Base-by-base conservation (phyloP, 1,140 invertebrate species). In the Ptiloglossa arizonensis region DNA sequence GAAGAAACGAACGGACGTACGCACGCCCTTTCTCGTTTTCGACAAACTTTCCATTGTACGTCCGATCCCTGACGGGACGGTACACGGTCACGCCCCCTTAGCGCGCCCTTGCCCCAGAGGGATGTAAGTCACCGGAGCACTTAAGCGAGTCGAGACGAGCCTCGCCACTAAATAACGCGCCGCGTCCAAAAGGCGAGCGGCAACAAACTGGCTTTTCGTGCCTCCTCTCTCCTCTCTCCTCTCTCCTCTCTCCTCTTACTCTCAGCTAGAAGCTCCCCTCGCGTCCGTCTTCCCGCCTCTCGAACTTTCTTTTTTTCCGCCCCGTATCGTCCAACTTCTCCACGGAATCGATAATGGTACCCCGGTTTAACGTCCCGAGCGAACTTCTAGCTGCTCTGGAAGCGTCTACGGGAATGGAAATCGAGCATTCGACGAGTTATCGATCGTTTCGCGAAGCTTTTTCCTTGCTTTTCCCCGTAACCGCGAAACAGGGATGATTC, bases 41-140 rank as follows among this genome's bases (percentile, higher is more conserved):
- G 35, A 54, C 64, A 32, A 80, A 80, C 62, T 64, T 80, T 73
- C 67, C 81, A 76, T 75, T 71, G 56, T 48, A 50, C n/a, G 60
- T 50, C 32, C 64, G 73, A 76, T 59, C 79, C 52, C 71, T 54
- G 84, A 81, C 63, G 81, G 78, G 76, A 72, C 68, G 69, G 67
- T 63, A 79, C 72, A 76, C 80, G 80, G 87, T 86, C 80, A 89
- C 87, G 87, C 86, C 87, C 83, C 80, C 85, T 83, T 81, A 85
- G 52, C 82, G 81, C 81, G 83, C 77, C 84, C 88, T 85, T 80
- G 68, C 67, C 72, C 75, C 76, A 82, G 69, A 82, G 82, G 82
- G 88, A 84, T 89, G 87, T 87, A 84, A 87, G 87, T 87, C 85
- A 89, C 84, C 88, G 68, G 86, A 87, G 88, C 87, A 88, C 87